Base-by-base conservation (phyloP, 2,888 invertebrate species). In the Hipparchia semele region DNA sequence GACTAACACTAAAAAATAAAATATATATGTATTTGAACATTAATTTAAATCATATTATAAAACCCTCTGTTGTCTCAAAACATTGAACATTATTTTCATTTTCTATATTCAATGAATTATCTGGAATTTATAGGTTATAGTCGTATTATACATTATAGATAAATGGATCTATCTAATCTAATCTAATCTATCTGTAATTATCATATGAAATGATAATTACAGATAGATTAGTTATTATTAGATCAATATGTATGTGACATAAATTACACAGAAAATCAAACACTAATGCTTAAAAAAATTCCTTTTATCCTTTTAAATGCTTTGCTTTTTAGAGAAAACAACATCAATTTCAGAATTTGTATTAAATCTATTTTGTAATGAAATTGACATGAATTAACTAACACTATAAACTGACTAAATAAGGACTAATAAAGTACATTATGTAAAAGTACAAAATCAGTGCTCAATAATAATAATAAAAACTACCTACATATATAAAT, bases 1-100 rank as follows among this genome's bases (percentile, higher is more conserved):
- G 84, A 90, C 89, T 89, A 90, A 3, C 23, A 23, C 39, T 61
- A 61, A n/a, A 46, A 39, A 2, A 23, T 12, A 61, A 5, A 60
- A 39, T 46, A 39, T 56, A 10, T 1, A 23, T 23, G 23, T 23
- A 39, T 39, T 39, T 39, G 39, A 39, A 39, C 39, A 4, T 39
- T 4, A 4, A 39, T 5, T 39, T 4, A 2, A 5, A 39, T 39
- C 5, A 39, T 5, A 39, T 39, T 39, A 39, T 39, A 39, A 39
- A 39, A 39, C 2, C 39, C 39, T 39, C 39, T 51, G 8, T 9
- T 51, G 51, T 51, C 10, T 51, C 51, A 51, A 51, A 51, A 51
- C 51, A 51, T 51, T 39, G 39, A 39, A 39, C 39, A 39, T 39
- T 39, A 39, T 39, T 39, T 39, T 39, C 1, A 39, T 39, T 39